Conservation (phyloP, 64 coral and sea anemone species). For the Actinia tenebrosa region DNA sequence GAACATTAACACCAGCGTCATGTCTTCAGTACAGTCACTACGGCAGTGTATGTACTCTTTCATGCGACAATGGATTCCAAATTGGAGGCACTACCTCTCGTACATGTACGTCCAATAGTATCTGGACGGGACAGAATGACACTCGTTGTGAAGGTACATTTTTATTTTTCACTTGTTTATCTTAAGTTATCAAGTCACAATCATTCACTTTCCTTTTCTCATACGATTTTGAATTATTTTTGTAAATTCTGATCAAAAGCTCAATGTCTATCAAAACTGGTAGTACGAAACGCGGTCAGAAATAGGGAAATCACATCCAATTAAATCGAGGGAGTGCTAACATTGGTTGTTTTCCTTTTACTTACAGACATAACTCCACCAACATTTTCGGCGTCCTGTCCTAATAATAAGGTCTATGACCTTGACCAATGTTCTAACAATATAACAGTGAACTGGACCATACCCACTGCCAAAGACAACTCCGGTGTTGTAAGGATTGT, state of each 20-base stretch:
- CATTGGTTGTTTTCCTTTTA: background rate
- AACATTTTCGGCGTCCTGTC: background rate
- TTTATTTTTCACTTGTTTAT: background rate
- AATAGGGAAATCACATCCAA: background rate
- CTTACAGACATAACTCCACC: background rate
- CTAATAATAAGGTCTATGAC: background rate
- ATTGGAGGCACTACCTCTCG: background rate
- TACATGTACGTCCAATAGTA: background rate
- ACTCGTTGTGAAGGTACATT: slow-evolving; percentile 10
- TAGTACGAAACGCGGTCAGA: no score
- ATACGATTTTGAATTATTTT: no score
- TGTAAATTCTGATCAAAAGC: no score
- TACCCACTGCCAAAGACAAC: slow-evolving; percentile 19
- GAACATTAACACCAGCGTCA: background rate
- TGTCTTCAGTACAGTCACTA: background rate
- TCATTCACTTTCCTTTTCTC: no score
- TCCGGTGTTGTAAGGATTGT: background rate
- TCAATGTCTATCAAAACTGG: no score
- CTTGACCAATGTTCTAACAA: background rate
- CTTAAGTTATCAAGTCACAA: no score
- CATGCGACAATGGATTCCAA: background rate
- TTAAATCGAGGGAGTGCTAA: no score
- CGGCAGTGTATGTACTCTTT: background rate
- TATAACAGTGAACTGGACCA: slow-evolving; percentile 28
- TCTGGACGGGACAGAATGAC: slow-evolving; percentile 8